Evolutionary conservation across 2,113 vertebrate species (phyloP).

Genomic region (Trematocara variabile): DNA sequence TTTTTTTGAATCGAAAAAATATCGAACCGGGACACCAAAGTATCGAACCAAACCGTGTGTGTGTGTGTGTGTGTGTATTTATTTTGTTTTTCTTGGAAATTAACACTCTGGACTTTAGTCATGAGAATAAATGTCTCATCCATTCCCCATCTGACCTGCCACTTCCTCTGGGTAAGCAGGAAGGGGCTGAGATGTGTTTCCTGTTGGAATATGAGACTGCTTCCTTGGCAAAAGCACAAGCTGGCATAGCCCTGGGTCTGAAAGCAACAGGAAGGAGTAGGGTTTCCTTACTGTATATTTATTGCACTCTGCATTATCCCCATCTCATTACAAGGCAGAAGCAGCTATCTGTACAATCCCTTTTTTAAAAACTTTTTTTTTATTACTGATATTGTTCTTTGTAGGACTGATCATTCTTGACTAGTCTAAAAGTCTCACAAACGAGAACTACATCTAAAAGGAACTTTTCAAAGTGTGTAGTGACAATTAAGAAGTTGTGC

Average conservation of each 20-base stretch:
- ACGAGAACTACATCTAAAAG: background rate
- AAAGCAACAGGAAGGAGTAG: conserved; percentile 18
- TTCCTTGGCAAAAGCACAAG: background rate
- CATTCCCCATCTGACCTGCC: background rate
- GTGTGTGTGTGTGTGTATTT: no score
- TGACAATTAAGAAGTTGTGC: background rate
- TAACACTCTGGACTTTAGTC: background rate
- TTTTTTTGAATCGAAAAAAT: no score
- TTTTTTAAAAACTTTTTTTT: background rate
- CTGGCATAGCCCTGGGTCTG: background rate
- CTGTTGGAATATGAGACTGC: conserved; percentile 29
- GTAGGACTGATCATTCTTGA: background rate
- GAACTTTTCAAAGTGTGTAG: background rate
- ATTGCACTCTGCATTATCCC: background rate
- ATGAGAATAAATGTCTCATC: background rate
- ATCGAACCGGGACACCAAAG: no score
- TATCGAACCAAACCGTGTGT: no score
- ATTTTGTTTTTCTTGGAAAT: background rate
- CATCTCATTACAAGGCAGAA: background rate
- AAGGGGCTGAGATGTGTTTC: conserved; percentile 55
- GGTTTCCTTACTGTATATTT: background rate
- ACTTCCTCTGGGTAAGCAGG: conserved; percentile 59
- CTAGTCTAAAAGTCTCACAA: background rate
- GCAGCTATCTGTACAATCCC: background rate
- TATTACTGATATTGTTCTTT: background rate